Evolutionary conservation across 2,113 vertebrate genomes (phyloP), one percentile per base, ranked within the genome.

Genomic region (Micronycteris hirsuta): DNA sequence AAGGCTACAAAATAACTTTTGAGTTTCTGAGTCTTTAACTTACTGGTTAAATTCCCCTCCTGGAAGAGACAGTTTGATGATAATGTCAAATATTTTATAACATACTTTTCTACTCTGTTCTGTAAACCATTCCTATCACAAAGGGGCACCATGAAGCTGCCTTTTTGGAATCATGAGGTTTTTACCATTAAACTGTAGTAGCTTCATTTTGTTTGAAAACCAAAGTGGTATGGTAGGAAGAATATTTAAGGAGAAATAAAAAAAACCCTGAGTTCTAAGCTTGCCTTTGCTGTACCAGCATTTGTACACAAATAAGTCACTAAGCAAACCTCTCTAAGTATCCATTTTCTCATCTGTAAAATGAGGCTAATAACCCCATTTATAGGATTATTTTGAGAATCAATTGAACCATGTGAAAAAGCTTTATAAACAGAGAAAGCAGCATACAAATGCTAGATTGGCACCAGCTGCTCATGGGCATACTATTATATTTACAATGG

Each of bases 201-300:
- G n/a, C 36, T 92, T 89, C 26, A 93, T 93, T 93, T 84, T 96
- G 26, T 96, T 71, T 86, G 70, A 80, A 95, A 92, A 73, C 17
- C 80, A 56, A 91, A 89, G 14, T 77, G 19, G 67, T 80, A 52
- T 58, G 63, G 52, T 61, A 56, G 41, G 83, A 95, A 93, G 73
- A 93, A 65, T 91, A 91, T 61, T 89, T 71, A 88, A 86, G 2
- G 36, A 89, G 73, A 94, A 91, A 71, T 49, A 24, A 47, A 71
- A 83, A 82, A 84, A 41, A 43, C 43, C 26, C 16, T 89, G 56
- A 13, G 24, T 84, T 77, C 56, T 90, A 56, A 91, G 24, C 24
- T 94, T 91, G 36, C 31, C 58, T 73, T 93, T 95, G 22, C 58
- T 56, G 4, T 92, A 61, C 84, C 4, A 49, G 19, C 67, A 71